Percentiles rank a stretch among this genome's conserved stretches.
Evolutionary conservation across 2,113 vertebrate species (phyloP).

Genomic region (Ptychochromis oligacanthus): DNA sequence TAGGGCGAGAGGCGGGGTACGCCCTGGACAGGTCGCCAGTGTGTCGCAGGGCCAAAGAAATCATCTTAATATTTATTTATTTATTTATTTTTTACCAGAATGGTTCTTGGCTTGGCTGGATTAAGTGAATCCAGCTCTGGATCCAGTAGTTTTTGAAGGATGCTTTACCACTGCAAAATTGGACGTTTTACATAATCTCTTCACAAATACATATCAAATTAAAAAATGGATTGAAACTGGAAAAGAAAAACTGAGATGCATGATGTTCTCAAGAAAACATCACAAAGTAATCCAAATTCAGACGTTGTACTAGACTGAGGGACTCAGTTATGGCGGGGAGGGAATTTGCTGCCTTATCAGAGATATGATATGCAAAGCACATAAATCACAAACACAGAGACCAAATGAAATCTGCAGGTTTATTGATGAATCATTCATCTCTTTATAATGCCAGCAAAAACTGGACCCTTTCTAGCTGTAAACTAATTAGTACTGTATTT

Average conservation of each 20-base stretch:
- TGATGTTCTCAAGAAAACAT: background rate
- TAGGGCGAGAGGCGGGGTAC: too few relatives aligned
- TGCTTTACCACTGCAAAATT: background rate
- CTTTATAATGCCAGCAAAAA: background rate
- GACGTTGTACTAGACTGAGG: background rate
- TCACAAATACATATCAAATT: background rate
- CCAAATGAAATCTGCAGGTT: background rate
- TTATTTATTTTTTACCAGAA: too few relatives aligned
- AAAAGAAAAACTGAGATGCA: background rate
- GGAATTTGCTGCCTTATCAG: background rate
- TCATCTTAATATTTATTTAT: too few relatives aligned
- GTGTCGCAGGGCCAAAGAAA: too few relatives aligned
- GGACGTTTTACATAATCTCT: background rate
- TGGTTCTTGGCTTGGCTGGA: background rate
- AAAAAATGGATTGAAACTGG: background rate
- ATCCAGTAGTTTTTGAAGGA: background rate
- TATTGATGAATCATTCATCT: background rate
- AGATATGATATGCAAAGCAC: background rate
- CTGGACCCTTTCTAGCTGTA: background rate
- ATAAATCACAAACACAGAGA: background rate
- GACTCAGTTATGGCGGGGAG: background rate
- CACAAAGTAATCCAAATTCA: background rate
- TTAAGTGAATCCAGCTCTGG: background rate
- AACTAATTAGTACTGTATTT: slow-evolving; percentile 12
- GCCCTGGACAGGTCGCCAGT: too few relatives aligned